These are phyloP conservation scores for Mythimna loreyi DNA, from an alignment of 2,888 invertebrate genomes.

Conservation along the genomic window DNA sequence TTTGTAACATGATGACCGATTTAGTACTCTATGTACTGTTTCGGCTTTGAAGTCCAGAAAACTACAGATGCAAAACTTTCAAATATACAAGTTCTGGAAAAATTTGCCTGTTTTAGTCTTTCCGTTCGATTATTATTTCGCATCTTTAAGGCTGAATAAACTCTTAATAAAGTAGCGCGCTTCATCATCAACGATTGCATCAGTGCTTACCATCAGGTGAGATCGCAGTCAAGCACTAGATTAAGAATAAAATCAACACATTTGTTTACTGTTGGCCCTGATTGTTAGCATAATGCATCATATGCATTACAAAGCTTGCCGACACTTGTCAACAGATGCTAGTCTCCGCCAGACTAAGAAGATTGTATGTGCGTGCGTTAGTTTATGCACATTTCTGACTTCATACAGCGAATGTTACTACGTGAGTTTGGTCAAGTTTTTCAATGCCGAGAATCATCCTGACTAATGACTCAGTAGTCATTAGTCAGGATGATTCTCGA, in stretches of 20 bases:
- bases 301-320: slow-evolving; percentile 32
- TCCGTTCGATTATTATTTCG: too few species aligned
- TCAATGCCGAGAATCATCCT: background rate
- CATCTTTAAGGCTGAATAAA: too few species aligned
- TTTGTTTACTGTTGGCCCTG: background rate
- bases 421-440: slow-evolving; percentile 7
- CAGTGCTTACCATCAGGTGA: too few species aligned
- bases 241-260: background rate
- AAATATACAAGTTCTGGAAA: too few species aligned
- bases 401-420: slow-evolving; percentile 24
- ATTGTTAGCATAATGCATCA: background rate
- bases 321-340: slow-evolving; percentile 65
- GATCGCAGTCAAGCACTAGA: too few species aligned
- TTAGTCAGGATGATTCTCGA: too few species aligned
- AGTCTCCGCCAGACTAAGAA: slow-evolving; percentile 68
- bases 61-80: too few species aligned
- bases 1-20: slow-evolving; percentile 13
- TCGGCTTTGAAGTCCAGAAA: background rate
- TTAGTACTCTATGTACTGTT: background rate
- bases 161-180: too few species aligned
- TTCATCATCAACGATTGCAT: too few species aligned
- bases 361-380: slow-evolving; percentile 53
- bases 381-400: slow-evolving; percentile 39
- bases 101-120: too few species aligned
- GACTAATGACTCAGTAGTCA: too few species aligned